Conservation (phyloP, 2,888 invertebrate species). For the Parelbella ahira region DNA sequence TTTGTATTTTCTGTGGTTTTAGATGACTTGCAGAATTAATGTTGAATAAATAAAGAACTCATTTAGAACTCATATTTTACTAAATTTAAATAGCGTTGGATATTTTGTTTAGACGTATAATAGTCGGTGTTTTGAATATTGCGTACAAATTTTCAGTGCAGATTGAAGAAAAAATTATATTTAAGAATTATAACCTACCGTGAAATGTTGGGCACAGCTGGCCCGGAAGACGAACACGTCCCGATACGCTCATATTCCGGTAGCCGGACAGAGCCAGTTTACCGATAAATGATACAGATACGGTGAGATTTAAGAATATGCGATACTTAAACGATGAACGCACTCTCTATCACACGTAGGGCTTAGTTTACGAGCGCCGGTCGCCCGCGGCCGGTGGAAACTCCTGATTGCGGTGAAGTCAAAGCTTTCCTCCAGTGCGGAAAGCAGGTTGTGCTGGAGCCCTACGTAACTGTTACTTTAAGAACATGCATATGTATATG, state of each 20-base stretch:
- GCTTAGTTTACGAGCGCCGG: slow-evolving; percentile 10
- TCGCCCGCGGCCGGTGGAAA: slow-evolving; percentile 14
- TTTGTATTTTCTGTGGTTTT: no score
- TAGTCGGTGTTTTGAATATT: no score
- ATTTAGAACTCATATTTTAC: no score
- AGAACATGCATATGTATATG: no score
- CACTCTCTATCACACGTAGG: slow-evolving; percentile 15
- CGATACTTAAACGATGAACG: slow-evolving; percentile 38
- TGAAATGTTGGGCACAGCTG: slow-evolving; percentile 14
- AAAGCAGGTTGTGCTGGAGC: no score
- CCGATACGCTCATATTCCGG: slow-evolving; percentile 36
- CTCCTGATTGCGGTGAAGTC: slow-evolving; percentile 20
- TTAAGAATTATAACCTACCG: not conserved
- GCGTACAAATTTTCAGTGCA: no score
- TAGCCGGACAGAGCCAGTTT: slow-evolving; percentile 43
- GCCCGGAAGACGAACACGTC: slow-evolving; percentile 16
- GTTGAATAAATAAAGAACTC: no score
- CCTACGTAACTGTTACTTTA: no score
- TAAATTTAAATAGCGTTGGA: no score
- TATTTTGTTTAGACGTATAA: no score
- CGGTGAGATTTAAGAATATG: slow-evolving; percentile 46
- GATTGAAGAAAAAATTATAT: not conserved
- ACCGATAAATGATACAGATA: slow-evolving; percentile 58
- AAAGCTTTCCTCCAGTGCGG: slow-evolving; percentile 1
- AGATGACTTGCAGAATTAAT: no score